Conservation (phyloP, 2,888 invertebrate species). For the Trilocha varians region DNA sequence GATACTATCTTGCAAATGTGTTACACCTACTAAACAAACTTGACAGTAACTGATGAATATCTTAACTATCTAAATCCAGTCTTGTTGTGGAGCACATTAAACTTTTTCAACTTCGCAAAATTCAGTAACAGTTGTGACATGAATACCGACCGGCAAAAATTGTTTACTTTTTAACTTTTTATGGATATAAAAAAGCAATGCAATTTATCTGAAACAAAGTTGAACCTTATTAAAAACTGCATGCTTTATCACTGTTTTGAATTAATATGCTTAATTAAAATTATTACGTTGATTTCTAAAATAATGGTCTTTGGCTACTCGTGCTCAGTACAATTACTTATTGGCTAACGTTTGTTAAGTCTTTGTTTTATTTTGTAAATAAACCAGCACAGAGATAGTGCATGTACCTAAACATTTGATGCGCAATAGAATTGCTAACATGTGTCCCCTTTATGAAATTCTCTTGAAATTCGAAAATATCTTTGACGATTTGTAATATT, state of each 20-base stretch:
- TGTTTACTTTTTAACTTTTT: no score
- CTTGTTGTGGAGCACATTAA: no score
- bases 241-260: background rate
- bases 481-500: slow-evolving; percentile 1
- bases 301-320: no score
- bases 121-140: no score
- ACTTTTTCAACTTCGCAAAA: no score
- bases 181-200: no score
- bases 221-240: background rate
- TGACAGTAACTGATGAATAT: background rate
- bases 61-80: background rate
- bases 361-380: slow-evolving; percentile 2
- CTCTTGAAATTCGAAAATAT: slow-evolving; percentile 34
- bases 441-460: slow-evolving; percentile 47
- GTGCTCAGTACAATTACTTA: background rate
- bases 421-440: slow-evolving; percentile 45
- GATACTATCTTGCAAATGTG: background rate
- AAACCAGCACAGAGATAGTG: slow-evolving; percentile 40
- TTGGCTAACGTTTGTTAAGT: background rate
- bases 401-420: slow-evolving; percentile 50
- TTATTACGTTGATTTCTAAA: no score
- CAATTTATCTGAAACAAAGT: no score
- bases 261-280: no score
- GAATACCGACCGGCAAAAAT: no score
- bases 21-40: background rate